Evolutionary conservation across 2,113 vertebrate species (phyloP).

Genomic region (Spheniscus mendiculus): DNA sequence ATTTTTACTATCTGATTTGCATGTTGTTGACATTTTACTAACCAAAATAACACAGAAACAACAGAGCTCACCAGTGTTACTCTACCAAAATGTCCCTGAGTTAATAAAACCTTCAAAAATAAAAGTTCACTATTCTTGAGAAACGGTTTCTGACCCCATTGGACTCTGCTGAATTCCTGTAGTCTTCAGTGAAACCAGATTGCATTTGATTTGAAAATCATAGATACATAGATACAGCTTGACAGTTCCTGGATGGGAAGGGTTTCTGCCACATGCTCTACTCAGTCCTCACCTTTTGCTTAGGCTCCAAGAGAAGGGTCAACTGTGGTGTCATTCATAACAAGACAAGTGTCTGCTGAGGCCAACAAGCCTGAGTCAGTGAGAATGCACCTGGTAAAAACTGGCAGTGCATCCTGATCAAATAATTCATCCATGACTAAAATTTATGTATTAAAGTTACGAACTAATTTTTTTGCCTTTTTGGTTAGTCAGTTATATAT

Average conservation of each 20-base stretch:
- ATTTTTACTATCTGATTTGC: neutral
- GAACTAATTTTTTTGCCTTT: neutral
- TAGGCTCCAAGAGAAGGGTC: neutral
- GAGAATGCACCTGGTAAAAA: neutral
- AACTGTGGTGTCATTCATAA: neutral
- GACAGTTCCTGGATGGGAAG: neutral
- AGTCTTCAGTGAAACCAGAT: neutral
- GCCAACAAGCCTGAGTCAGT: neutral
- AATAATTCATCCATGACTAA: neutral
- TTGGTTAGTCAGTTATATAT: neutral
- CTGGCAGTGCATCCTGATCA: neutral
- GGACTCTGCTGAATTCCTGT: neutral
- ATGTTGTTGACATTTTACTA: neutral
- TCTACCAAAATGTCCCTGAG: neutral
- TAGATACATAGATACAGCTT: neutral
- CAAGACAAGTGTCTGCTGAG: neutral
- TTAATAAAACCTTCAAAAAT: neutral
- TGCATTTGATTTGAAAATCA: neutral
- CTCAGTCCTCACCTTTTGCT: neutral
- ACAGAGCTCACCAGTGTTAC: neutral
- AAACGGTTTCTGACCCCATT: neutral
- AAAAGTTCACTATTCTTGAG: neutral
- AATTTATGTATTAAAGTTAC: neutral
- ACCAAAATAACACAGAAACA: neutral
- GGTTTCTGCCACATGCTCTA: neutral